Percentiles rank a stretch among this genome's conserved stretches.
Evolutionary conservation across 2,888 invertebrate species (phyloP).

Genomic region (Empis stercorea): DNA sequence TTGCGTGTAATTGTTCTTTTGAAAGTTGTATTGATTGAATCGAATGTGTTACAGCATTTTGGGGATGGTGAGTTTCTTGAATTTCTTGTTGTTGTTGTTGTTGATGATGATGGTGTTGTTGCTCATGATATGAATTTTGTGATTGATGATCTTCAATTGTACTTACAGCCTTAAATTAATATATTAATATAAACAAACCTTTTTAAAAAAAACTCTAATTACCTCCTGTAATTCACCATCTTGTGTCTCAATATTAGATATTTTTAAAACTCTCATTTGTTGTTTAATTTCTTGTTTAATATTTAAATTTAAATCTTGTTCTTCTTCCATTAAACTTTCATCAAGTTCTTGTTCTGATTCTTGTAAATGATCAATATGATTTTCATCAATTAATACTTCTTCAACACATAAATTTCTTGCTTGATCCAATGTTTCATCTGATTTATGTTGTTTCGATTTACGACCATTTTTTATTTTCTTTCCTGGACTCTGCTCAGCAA

Average conservation of each 20-base stretch:
- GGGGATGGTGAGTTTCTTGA: background rate
- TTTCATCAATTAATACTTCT: background rate
- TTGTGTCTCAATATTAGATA: conserved; percentile 1
- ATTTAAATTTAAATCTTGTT: conserved; percentile 2
- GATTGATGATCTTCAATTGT: conserved; percentile 30
- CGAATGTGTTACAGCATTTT: background rate
- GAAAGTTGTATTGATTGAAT: conserved; percentile 25
- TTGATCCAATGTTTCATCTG: background rate
- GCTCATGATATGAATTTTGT: conserved; percentile 28
- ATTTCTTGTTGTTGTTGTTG: conserved; percentile 19
- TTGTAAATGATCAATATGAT: background rate
- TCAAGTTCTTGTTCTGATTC: conserved; percentile 27
- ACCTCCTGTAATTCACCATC: conserved; percentile 11
- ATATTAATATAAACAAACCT: background rate
- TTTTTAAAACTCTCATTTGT: conserved; percentile 10
- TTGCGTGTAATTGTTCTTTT: conserved; percentile 30
- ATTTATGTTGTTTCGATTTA: background rate
- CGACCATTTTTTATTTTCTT: conserved; percentile 21
- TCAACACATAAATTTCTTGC: background rate
- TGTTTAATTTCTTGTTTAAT: conserved; percentile 4
- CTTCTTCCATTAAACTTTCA: conserved; percentile 13
- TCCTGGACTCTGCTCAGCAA: conserved; percentile 31
- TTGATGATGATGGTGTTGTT: conserved; percentile 20
- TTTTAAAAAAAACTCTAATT: background rate
- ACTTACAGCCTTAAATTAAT: conserved; percentile 24